Percentiles rank a stretch among this genome's conserved stretches.
phyloP scores from a whole-genome alignment of 1,140 invertebrate genomes.

The Drosophila sturtevanti region DNA sequence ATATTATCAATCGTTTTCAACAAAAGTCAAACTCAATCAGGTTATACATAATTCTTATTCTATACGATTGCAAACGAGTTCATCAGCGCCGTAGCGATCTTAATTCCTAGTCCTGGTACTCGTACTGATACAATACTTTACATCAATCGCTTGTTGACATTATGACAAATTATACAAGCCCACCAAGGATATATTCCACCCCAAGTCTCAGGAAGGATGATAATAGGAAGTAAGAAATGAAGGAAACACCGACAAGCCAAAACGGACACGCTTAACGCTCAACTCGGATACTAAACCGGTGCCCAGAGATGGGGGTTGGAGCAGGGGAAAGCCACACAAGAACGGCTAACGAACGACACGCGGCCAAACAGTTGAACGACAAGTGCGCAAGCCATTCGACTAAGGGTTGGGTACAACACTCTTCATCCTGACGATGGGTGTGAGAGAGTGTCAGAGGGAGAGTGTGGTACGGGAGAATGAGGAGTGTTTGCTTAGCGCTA shows the following conservation, averaged over 20 bases:
- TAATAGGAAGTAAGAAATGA: conserved; percentile 39
- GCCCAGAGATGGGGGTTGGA: conserved; percentile 50
- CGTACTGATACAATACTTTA: conserved; percentile 17
- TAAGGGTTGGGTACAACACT: conserved; percentile 5
- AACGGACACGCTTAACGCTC: conserved; percentile 65
- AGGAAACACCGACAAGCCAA: conserved; percentile 68
- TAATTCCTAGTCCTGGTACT: conserved; percentile 26
- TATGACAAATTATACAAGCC: conserved; percentile 74
- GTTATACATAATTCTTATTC: not conserved
- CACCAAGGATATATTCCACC: conserved; percentile 51
- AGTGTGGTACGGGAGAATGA: not conserved
- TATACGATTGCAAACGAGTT: not conserved
- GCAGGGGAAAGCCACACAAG: conserved; percentile 77
- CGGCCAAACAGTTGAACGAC: conserved; percentile 60
- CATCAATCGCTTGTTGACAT: conserved; percentile 68
- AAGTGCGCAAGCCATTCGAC: conserved; percentile 58
- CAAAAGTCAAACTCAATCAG: not conserved
- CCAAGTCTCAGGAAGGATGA: conserved; percentile 21
- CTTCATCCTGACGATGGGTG: conserved; percentile 10
- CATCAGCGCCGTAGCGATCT: not conserved
- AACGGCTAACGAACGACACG: conserved; percentile 75
- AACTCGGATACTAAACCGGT: conserved; percentile 19
- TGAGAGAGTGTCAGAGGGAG: not conserved
- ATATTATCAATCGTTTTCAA: not conserved
- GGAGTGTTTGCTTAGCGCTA: conserved; percentile 65